Percentiles rank a stretch among this genome's conserved stretches.
Conservation (phyloP, 2,113 vertebrate species). For the Barbus barbus region DNA sequence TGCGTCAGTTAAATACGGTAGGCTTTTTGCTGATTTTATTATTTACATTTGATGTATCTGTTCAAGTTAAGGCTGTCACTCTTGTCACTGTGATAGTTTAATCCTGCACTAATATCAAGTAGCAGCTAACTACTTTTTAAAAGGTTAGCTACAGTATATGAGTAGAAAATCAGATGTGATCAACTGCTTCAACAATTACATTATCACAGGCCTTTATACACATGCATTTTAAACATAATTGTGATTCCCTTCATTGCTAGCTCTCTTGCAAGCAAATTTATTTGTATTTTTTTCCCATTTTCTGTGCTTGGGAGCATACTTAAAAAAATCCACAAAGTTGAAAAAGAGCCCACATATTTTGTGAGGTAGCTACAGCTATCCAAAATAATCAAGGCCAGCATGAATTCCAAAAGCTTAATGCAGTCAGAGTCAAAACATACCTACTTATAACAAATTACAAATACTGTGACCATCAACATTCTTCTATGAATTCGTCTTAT, state of each 20-base stretch:
- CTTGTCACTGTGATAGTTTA: background rate
- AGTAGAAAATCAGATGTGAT: background rate
- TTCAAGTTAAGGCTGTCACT: background rate
- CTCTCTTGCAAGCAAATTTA: constrained; percentile 29
- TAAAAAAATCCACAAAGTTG: constrained; percentile 1
- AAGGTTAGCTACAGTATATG: background rate
- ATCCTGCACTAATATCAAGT: background rate
- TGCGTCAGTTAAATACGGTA: background rate
- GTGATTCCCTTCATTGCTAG: constrained; percentile 16
- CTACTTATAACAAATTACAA: background rate
- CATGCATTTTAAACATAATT: constrained; percentile 5
- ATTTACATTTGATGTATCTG: background rate
- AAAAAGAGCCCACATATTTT: constrained; percentile 30
- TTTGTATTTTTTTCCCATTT: background rate
- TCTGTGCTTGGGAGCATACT: background rate
- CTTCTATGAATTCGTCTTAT: background rate
- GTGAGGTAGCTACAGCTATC: background rate
- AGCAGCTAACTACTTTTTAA: background rate
- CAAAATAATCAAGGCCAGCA: constrained; percentile 6
- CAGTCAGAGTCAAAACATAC: background rate
- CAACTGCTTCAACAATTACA: constrained; percentile 3
- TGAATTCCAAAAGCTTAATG: background rate
- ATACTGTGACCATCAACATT: background rate
- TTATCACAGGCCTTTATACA: constrained; percentile 18
- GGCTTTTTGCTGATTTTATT: background rate